These are phyloP conservation scores for Fundulus diaphanus DNA, from an alignment of 2,797 vertebrate species.

Conservation along the genomic window DNA sequence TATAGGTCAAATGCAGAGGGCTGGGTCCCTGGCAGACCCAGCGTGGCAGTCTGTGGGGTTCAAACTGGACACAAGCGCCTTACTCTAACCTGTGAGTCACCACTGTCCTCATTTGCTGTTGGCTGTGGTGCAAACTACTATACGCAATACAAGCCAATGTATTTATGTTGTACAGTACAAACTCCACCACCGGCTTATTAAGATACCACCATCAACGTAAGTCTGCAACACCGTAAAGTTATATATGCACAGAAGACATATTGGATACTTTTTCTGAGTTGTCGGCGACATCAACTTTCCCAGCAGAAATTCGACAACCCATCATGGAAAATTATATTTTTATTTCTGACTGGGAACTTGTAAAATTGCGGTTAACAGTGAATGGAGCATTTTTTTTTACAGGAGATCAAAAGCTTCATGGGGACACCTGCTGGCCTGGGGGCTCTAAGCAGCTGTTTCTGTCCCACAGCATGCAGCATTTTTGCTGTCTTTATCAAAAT, in stretches of 20 bases:
- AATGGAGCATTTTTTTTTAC: not conserved
- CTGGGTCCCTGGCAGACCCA: too few relatives aligned
- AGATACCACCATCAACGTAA: not conserved
- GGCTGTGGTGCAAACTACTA: not conserved
- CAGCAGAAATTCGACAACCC: not conserved
- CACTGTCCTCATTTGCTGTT: too few relatives aligned
- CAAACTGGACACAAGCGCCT: too few relatives aligned
- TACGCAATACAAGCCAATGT: not conserved
- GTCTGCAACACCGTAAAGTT: not conserved
- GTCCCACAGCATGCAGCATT: not conserved
- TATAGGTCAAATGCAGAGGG: too few relatives aligned
- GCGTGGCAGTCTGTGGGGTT: too few relatives aligned
- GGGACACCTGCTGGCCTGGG: not conserved
- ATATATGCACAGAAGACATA: not conserved
- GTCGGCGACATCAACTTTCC: not conserved
- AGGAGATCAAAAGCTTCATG: not conserved
- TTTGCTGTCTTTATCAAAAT: not conserved
- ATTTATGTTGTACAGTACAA: not conserved
- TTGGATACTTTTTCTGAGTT: not conserved
- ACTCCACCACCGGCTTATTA: not conserved
- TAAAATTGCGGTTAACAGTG: not conserved
- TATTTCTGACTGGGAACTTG: not conserved
- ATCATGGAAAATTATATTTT: not conserved
- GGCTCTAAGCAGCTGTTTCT: not conserved
- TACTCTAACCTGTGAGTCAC: too few relatives aligned